Evolutionary conservation across 2,113 vertebrate species (phyloP).

Genomic region (Phalacrocorax brasilianus): DNA sequence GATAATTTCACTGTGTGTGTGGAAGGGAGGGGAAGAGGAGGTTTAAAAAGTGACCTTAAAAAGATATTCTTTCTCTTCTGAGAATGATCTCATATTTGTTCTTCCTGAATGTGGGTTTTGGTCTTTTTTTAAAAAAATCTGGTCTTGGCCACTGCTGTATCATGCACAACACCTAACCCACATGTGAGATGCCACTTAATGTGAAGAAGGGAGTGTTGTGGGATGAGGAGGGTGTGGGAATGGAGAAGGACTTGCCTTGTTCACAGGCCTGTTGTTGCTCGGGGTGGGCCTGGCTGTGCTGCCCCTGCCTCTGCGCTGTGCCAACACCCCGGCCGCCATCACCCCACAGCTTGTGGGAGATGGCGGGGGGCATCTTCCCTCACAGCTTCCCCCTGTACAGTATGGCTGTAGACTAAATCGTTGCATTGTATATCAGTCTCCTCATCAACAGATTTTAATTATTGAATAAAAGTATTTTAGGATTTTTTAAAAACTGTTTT

Average conservation of each 20-base stretch:
- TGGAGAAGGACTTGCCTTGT: not conserved
- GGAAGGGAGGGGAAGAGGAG: not conserved
- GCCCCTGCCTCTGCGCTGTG: not conserved
- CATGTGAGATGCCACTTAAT: not conserved
- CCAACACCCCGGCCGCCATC: not conserved
- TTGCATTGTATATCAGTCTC: constrained; percentile 88
- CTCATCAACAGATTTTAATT: constrained; percentile 85
- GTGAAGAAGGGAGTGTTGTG: not conserved
- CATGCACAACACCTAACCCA: not conserved
- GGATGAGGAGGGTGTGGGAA: not conserved
- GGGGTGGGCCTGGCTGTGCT: not conserved
- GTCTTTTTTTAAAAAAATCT: not conserved
- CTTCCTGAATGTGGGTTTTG: not conserved
- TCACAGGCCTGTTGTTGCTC: not conserved
- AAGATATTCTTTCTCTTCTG: not conserved
- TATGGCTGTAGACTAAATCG: constrained; percentile 78
- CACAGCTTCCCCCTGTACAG: constrained; percentile 77
- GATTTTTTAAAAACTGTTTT: constrained; percentile 65
- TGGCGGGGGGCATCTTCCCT: constrained; percentile 17
- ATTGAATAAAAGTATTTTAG: constrained; percentile 90
- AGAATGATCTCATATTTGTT: not conserved
- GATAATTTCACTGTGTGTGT: not conserved
- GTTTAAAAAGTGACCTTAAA: constrained; percentile 61
- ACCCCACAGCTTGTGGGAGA: not conserved
- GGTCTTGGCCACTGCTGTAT: not conserved